Base-by-base conservation (phyloP, 1,140 invertebrate genomes). In the Heliconius melpomene region DNA sequence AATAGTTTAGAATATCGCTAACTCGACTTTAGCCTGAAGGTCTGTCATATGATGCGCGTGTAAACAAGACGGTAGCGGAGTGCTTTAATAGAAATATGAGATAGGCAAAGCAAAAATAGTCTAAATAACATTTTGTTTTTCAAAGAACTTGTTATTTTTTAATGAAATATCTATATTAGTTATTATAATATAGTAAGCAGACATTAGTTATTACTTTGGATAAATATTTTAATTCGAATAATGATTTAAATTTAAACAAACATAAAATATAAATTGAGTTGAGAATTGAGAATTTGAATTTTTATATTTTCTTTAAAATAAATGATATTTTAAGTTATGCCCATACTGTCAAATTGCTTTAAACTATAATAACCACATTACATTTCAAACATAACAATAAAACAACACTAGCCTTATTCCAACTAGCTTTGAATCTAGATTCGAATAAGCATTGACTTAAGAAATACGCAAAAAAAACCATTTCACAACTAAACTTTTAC, bases 11-110 rank as follows among this genome's bases (percentile, higher is more conserved):
- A 57, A 78, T 78, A 73, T 38, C 77, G 46, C 76, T 46, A 38
- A 71, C 77, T 52, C 71, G 71, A 72, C 20, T 66, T 29, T 26
- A 66, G 60, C 26, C 23, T 36, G 32, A 36, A 36, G 38, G 72
- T 75, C 13, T 73, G 79, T 74, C 71, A 76, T 77, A 80, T 80
- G 75, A 80, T 66, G 50, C 75, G 50, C 70, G 74, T 46, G 70
- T 72, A 74, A 77, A 80, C 72, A 80, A 40, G 26, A 54, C 79
- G 36, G 71, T 29, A 29, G 26, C 60, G 60, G 60, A 66, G 29
- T 66, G 26, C 26, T 66, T 66, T 29, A 5, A 23, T 29, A 29
- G 5, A 29, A 66, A 66, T 66, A 29, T 16, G 11, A 23, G 20
- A 57, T 1, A 11, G 54, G 60, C 26, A 66, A 66, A 66, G 23